Evolutionary conservation across 2,113 vertebrate species (phyloP).

Genomic region (Melanerpes aurifrons): DNA sequence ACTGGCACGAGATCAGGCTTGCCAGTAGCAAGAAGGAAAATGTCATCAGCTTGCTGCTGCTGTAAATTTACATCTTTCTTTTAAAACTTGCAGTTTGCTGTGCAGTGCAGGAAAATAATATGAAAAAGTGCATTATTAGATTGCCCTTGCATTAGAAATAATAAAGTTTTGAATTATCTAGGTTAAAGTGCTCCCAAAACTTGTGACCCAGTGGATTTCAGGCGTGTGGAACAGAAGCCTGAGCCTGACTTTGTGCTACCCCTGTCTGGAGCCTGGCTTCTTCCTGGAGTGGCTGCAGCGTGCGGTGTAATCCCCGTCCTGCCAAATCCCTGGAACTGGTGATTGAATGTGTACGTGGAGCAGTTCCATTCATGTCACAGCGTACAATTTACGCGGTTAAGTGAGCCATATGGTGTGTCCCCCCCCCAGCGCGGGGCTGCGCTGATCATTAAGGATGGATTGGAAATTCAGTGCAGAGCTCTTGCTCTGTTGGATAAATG

Average conservation of each 20-base stretch:
- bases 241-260: neutral
- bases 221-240: rapidly evolving
- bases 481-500: neutral
- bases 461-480: neutral
- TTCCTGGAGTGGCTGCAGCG: rapidly evolving
- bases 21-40: neutral
- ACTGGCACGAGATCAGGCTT: neutral
- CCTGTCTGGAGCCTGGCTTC: neutral
- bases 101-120: neutral
- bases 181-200: neutral
- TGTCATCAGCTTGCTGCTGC: neutral
- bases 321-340: neutral
- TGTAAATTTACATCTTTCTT: neutral
- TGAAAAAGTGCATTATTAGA: neutral
- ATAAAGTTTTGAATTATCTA: neutral
- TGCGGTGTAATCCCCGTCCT: rapidly evolving
- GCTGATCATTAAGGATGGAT: neutral
- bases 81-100: neutral
- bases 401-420: neutral
- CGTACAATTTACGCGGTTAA: rapidly evolving
- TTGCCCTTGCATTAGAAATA: rapidly evolving
- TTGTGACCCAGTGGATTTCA: neutral
- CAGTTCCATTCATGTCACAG: neutral
- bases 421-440: neutral
- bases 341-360: neutral